Percentiles rank a stretch among this genome's conserved stretches.
These are phyloP conservation scores for Okapia johnstoni DNA, from an alignment of 2,113 vertebrate species.

Conservation along the genomic window DNA sequence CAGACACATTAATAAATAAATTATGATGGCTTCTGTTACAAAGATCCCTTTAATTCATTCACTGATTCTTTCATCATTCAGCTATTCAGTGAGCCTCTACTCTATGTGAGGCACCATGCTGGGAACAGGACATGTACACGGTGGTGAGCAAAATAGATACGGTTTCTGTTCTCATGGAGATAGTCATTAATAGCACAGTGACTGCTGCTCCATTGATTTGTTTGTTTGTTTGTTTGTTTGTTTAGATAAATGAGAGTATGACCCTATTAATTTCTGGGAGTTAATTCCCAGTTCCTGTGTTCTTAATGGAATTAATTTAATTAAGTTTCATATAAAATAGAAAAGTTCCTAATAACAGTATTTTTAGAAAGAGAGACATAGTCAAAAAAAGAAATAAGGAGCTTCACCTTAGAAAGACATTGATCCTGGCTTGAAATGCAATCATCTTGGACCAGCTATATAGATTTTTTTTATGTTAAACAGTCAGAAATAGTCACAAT, in stretches of 20 bases:
- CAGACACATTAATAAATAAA: background rate
- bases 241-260: background rate
- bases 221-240: background rate
- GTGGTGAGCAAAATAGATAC: background rate
- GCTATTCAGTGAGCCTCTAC: background rate
- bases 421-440: background rate
- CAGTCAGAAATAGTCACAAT: background rate
- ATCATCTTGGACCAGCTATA: background rate
- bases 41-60: background rate
- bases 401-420: background rate
- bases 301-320: background rate
- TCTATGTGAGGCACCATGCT: background rate
- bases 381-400: background rate
- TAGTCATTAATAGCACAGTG: background rate
- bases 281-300: background rate
- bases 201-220: background rate
- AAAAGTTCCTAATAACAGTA: background rate
- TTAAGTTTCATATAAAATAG: background rate
- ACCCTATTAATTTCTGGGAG: background rate
- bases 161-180: background rate
- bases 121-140: background rate
- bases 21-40: background rate
- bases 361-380: background rate
- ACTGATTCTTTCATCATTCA: background rate
- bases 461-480: background rate